Percentiles rank a stretch among this genome's conserved stretches.
Evolutionary conservation across 2,113 vertebrate genomes (phyloP).

Genomic region (Leptocoma aspasia): DNA sequence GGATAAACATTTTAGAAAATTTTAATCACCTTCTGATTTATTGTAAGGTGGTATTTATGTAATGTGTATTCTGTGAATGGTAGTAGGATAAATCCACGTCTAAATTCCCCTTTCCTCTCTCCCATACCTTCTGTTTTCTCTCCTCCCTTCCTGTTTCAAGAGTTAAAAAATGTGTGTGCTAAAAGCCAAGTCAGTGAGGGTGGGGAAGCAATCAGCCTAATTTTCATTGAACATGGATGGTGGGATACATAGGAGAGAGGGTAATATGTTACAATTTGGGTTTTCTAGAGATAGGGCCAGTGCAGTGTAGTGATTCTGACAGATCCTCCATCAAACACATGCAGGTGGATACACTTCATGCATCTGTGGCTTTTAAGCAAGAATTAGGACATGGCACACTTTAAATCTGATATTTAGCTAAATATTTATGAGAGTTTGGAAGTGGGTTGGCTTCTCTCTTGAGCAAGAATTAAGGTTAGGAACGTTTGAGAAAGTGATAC

Average conservation of each 20-base stretch:
- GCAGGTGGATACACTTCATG: background rate
- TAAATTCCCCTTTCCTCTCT: background rate
- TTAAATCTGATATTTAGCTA: background rate
- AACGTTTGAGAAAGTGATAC: background rate
- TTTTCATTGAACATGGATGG: background rate
- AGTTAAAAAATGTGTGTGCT: background rate
- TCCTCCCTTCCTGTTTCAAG: background rate
- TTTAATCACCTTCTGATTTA: background rate
- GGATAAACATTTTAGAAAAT: background rate
- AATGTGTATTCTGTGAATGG: background rate
- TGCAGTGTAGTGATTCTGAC: background rate
- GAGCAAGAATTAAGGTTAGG: background rate
- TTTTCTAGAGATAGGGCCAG: background rate
- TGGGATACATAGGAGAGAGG: background rate
- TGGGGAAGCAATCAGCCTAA: background rate
- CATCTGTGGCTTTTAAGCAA: background rate
- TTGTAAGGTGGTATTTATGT: background rate
- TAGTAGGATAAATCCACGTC: background rate
- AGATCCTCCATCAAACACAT: background rate
- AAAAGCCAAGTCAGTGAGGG: background rate
- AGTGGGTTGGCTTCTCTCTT: background rate
- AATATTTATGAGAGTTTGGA: background rate
- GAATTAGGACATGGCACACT: background rate
- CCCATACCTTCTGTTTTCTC: background rate
- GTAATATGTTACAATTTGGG: background rate